Evolutionary conservation across 92 coral and sea anemone species (phyloP), one percentile per base, ranked within the genome.

Genomic region (Actinernus sp.): DNA sequence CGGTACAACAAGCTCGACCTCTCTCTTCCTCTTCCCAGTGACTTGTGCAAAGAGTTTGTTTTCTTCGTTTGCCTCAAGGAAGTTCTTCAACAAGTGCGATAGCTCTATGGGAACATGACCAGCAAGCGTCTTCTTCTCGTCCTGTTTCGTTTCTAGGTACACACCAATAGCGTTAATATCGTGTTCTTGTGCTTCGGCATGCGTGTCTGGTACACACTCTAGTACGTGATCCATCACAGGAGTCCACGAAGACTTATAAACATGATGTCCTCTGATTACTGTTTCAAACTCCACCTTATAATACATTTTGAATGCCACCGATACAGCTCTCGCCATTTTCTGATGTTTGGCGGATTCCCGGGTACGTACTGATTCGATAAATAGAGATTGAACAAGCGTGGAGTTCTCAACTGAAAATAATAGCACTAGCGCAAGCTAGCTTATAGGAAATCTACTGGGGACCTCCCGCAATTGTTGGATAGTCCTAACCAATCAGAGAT

Each of bases 181-280:
- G 18, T 68, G 65, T 36, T 55, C 76, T 55, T 40, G 31, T 68
- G 76, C 65, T 37, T 68, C 76, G 25, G 64, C 75, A 52, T 40
- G 75, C 41, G 43, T 68, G 64, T 68, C 78, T 53, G 19, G 60
- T 47, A 68, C 51, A 79, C 78, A 79, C 52, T 68, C 65, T 25
- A 85, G 82, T 58, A 60, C 75, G 73, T 85, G 55, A 78, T 78
- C 91, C 23, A 85, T 61, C 31, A 77, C 55, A 28, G 81, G 74
- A 67, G 74, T 6, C 74, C 62, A 67, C 62, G 27, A 19, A 67
- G 61, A 53, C 51, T 67, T 67, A 16, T 67, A 51, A 67, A 66
- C 74, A n/a, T 66, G 74, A 66, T 66, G 74, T 52, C 62, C 62
- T 50, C 63, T 31, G 37, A 67, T 67, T 2, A 67, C 74, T 21